Evolutionary conservation across 2,797 vertebrate genomes (phyloP), one percentile per base, ranked within the genome.

Genomic region (Leucoraja ocellata): DNA sequence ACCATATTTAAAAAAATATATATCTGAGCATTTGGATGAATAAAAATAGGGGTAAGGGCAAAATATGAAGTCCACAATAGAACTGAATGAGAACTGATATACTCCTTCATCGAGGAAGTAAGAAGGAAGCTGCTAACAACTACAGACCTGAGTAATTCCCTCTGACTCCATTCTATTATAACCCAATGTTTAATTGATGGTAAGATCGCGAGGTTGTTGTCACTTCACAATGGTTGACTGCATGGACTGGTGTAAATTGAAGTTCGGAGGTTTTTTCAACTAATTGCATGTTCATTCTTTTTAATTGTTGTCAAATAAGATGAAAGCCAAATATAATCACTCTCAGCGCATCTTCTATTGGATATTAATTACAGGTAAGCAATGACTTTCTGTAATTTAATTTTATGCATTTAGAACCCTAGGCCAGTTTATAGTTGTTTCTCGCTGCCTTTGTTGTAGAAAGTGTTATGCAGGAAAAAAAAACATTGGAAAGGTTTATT

Each of bases 331-430:
- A 92, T 74, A 92, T 91, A 74, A 74, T 92, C 88, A 71, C 10
- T 92, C 76, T 76, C 46, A 92, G 73, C 58, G 90, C 39, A n/a
- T 76, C 90, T 91, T 71, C 90, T 74, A 23, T 92, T 92, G 71
- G 90, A 91, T 91, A 92, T 25, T 92, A 76, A 74, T 92, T 74
- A 92, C 90, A 92, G 71, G 68, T 92, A 92, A 92, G 68, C 71
- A 54, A 46, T n/a, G 90, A 54, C 86, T 90, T 68, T 91, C 90
- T 92, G 88, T 91, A 91, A 91, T 91, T 92, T 92, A 92, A 28
- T 7, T 74, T 21, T 32, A 36, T 39, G 14, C 13, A 39, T 28
- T 92, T 76, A 76, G 39, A 92, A 46, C 90, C 25, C 11, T 10
- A 92, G 90, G 90, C 73, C 90, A 91, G 90, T 71, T 90, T 74